Evolutionary conservation across 2,888 invertebrate species (phyloP).

Genomic region (Thumatha senex): DNA sequence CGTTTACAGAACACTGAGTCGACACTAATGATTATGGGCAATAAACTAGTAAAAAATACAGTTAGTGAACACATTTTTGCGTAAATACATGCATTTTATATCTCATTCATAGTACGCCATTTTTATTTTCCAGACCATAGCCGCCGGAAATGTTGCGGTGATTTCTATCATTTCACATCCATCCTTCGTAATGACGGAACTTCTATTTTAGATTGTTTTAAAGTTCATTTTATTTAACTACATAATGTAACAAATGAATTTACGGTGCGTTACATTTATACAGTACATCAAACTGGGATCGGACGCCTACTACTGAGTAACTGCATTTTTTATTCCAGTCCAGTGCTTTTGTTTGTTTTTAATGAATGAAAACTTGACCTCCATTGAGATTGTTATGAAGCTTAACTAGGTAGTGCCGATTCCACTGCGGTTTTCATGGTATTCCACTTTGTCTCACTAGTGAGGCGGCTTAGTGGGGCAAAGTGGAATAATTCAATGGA

Average conservation of each 20-base stretch:
- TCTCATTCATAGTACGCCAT: constrained; percentile 51
- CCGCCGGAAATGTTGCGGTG: constrained; percentile 63
- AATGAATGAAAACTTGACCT: constrained; percentile 44
- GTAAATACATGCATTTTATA: constrained; percentile 33
- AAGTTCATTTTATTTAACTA: constrained; percentile 41
- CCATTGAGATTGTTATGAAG: constrained; percentile 15
- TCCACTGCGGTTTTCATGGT: no score
- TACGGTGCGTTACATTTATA: constrained; percentile 66
- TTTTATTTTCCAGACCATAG: constrained; percentile 59
- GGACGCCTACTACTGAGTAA: constrained; percentile 45
- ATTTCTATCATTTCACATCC: constrained; percentile 65
- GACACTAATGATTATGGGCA: no score
- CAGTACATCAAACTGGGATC: constrained; percentile 56
- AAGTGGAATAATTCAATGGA: no score
- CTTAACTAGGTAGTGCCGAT: background rate
- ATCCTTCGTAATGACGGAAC: constrained; percentile 19
- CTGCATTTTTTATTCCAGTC: constrained; percentile 57
- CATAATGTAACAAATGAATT: constrained; percentile 59
- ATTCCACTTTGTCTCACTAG: no score
- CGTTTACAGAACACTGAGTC: no score
- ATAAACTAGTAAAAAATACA: background rate
- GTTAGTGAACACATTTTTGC: constrained; percentile 1
- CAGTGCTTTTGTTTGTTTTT: constrained; percentile 65
- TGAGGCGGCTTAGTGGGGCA: no score
- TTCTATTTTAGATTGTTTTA: constrained; percentile 35